Evolutionary conservation across 2,888 invertebrate species (phyloP).

Genomic region (Glaucopsyche alexis): DNA sequence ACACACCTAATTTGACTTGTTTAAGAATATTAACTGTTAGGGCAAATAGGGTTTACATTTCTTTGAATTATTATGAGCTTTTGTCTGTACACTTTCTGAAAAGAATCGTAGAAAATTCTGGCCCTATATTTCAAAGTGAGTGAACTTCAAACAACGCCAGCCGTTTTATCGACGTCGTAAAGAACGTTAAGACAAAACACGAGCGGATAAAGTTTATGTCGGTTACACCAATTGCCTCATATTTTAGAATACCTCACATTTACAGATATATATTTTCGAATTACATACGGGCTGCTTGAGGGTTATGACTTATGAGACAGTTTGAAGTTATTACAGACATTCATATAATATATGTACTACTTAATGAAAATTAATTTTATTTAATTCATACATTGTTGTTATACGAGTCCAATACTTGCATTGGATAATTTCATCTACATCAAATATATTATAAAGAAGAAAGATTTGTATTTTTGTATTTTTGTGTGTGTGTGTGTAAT

Average conservation of each 20-base stretch:
- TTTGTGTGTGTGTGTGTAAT: no score
- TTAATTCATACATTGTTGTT: neutral
- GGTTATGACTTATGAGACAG: conserved; percentile 7
- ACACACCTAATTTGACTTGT: no score
- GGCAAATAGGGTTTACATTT: no score
- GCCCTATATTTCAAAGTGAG: neutral
- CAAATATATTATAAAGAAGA: no score
- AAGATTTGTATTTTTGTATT: no score
- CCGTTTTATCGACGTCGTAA: neutral
- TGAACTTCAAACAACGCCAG: neutral
- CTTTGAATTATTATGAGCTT: no score
- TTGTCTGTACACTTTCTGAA: neutral
- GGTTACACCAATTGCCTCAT: conserved; percentile 2
- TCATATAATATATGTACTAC: neutral
- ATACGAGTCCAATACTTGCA: no score
- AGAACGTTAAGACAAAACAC: conserved; percentile 13
- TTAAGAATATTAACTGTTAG: no score
- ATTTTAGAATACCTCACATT: neutral
- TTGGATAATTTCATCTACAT: no score
- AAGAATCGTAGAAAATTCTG: neutral
- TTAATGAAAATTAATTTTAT: neutral
- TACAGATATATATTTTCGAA: conserved; percentile 1
- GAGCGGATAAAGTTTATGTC: conserved; percentile 11
- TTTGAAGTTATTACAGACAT: neutral
- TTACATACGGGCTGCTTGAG: neutral